Base-by-base conservation (phyloP, 2,797 vertebrate species). In the Liasis olivaceus region DNA sequence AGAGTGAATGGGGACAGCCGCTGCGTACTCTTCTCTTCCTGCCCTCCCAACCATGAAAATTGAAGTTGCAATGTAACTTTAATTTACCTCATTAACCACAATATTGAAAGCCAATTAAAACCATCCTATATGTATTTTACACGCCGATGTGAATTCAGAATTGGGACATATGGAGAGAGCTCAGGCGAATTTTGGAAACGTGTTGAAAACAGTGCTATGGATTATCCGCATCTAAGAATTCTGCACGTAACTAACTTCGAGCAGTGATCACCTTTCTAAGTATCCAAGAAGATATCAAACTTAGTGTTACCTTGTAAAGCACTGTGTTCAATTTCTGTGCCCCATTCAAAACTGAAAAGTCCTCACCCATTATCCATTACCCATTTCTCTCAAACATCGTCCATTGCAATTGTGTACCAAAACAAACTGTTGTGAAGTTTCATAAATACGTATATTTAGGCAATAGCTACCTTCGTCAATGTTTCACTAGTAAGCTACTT, bases 311-410 rank as follows among this genome's bases (percentile, higher is more conserved):
- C 20, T 64, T n/a, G 62, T 66, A 93, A 96, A 96, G 94, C 92
- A 95, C 94, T 94, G 69, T 93, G 94, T 94, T 91, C 87, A 91
- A 72, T 94, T 90, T 92, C 87, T 59, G 2, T 88, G 89, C 66
- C 94, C 94, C 89, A 93, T 90, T 81, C 93, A 93, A 89, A 93
- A 94, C 88, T 91, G 95, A 94, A 96, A 90, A 92, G 90, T 94
- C 90, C 85, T 85, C 93, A 60, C 20, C 69, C 6, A 2, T 42
- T 81, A 47, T 20, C 69, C 6, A 2, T 42, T 81, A 47, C 20
- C 72, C 9, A 24, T 81, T 81, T 81, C 20, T 81, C 36, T 81
- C 72, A 81, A 24, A 12, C 3, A 0, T 81, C 17, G 42, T 24
- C 91, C 96, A 95, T 89, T 93, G 13, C 85, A 87, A 56, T 92